Percentiles rank a stretch among this genome's conserved stretches.
These are phyloP conservation scores for Albula goreensis DNA, from an alignment of 2,113 vertebrate genomes.

Conservation along the genomic window DNA sequence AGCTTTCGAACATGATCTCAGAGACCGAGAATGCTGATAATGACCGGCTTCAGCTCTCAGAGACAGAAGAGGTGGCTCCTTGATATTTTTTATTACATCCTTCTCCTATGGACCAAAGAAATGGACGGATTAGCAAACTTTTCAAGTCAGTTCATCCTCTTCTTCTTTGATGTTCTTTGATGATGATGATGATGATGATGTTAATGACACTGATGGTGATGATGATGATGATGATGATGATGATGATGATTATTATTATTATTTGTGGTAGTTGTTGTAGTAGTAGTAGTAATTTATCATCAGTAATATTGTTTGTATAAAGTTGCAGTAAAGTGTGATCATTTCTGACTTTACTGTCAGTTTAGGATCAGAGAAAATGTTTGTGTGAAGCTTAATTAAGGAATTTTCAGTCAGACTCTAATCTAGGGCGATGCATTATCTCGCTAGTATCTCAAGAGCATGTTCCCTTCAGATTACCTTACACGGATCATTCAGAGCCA, in stretches of 20 bases:
- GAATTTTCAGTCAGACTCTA: neutral
- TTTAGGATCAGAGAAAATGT: neutral
- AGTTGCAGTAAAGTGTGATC: no score
- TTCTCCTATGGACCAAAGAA: slow-evolving; percentile 67
- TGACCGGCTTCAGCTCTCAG: slow-evolving; percentile 52
- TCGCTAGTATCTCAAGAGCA: neutral
- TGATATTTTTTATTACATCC: slow-evolving; percentile 59
- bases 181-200: slow-evolving; percentile 5
- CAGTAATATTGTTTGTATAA: no score
- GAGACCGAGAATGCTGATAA: slow-evolving; percentile 46
- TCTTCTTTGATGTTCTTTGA: neutral
- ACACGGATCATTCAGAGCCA: slow-evolving; percentile 90
- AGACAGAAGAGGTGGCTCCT: slow-evolving; percentile 51
- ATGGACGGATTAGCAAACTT: slow-evolving; percentile 67
- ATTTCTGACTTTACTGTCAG: no score
- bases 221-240: neutral
- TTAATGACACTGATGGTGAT: neutral
- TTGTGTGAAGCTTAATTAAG: neutral
- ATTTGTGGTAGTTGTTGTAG: neutral
- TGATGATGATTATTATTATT: neutral
- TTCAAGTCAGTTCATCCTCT: slow-evolving; percentile 62
- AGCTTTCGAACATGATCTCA: slow-evolving; percentile 56
- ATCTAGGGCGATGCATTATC: neutral
- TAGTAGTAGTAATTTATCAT: neutral
- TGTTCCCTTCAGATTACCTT: slow-evolving; percentile 83